Base-by-base conservation (phyloP, 1,140 invertebrate species). In the Stegodyphus dumicola region DNA sequence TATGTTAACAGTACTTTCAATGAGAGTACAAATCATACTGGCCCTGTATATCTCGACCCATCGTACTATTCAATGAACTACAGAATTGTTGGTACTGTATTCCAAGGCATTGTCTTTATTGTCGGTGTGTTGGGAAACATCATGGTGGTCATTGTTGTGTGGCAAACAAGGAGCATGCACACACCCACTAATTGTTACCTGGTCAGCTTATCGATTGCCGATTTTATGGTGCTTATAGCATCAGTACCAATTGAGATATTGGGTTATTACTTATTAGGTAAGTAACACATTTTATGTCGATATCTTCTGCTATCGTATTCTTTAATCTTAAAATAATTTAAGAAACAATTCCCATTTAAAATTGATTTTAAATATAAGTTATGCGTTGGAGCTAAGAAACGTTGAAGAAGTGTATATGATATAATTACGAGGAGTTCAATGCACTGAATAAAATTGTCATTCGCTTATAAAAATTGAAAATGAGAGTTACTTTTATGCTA, bases 171-270 rank as follows among this genome's bases (percentile, higher is more conserved):
- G 66, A 90, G 90, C 76, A 92, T 94, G 92, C 91, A 92, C 83
- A 92, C 93, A 4, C 93, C 93, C 0, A 94, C 93, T 49, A 94
- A 94, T 89, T 93, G 93, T 88, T 94, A 94, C 88, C 89, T 94
- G 65, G 92, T 93, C 6, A 93, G 92, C 74, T 87, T 94, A 83
- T 93, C 93, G 6, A 87, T 93, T 9, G 93, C 93, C 6, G 93
- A 94, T 91, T 90, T 92, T 88, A 89, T 92, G 88, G 91, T 94
- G 85, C 89, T 94, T 86, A 85, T 94, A 73, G 90, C 92, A 77
- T 88, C 94, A 73, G 91, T 93, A 0, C 93, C 93, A 6, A 92
- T 93, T 77, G 93, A 94, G 89, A 91, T 94, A 56, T 88, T 92
- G 69, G 91, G 91, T 77, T 93, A 94, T 87, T 93, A 93, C 77